Evolutionary conservation across 2,113 vertebrate genomes (phyloP).

Genomic region (Aix galericulata): DNA sequence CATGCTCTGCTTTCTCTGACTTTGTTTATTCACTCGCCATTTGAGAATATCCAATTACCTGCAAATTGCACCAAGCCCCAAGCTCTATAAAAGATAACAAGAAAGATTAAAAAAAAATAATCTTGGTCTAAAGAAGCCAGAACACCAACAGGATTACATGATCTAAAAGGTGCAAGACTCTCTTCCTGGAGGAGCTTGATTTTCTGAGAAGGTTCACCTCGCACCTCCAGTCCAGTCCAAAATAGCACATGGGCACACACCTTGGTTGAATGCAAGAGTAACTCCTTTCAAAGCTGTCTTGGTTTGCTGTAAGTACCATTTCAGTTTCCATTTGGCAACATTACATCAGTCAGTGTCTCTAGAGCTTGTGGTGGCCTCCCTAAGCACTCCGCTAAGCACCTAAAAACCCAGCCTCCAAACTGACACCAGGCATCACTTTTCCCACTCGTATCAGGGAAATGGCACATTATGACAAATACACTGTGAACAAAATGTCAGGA

Average conservation of each 20-base stretch:
- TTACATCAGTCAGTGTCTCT: background rate
- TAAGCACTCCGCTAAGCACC: background rate
- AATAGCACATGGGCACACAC: background rate
- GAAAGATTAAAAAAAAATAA: too few species aligned
- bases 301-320: background rate
- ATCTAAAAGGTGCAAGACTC: accelerated
- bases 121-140: background rate
- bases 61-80: background rate
- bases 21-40: background rate
- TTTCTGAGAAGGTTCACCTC: background rate
- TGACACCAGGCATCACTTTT: background rate
- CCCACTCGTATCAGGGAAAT: background rate
- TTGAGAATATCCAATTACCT: background rate
- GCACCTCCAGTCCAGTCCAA: background rate
- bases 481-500: background rate
- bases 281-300: background rate
- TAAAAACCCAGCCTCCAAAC: background rate
- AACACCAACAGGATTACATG: background rate
- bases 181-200: background rate
- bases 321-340: background rate
- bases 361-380: background rate
- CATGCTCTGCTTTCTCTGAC: background rate
- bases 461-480: accelerated
- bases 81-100: background rate
- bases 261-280: background rate